Percentiles rank a stretch among this genome's conserved stretches.
These are phyloP conservation scores for Eudyptes chrysolophus DNA, from an alignment of 2,113 vertebrate species.

Conservation along the genomic window DNA sequence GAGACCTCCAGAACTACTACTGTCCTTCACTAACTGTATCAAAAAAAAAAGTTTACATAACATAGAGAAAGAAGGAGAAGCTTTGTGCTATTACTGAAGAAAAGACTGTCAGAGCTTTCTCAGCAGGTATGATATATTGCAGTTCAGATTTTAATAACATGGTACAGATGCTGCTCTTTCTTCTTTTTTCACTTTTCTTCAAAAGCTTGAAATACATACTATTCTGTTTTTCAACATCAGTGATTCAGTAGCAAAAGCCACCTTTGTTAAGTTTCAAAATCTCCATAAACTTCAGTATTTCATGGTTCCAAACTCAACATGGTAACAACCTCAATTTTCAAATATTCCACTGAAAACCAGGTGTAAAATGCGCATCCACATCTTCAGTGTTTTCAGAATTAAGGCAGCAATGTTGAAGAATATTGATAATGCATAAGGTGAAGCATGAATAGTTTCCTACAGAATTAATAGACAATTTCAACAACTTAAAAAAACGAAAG, in stretches of 20 bases:
- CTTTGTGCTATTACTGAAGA: background rate
- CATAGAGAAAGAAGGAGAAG: background rate
- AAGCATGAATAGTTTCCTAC: background rate
- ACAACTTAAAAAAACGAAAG: background rate
- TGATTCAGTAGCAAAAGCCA: background rate
- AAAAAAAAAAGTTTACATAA: background rate
- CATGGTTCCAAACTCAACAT: background rate
- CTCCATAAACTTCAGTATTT: background rate
- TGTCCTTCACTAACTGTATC: background rate
- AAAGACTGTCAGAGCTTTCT: background rate
- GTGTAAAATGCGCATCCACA: background rate
- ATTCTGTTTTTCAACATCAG: background rate
- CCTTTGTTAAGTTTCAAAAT: background rate
- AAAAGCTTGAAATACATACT: background rate
- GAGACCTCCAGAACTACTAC: background rate
- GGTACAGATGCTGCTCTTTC: background rate
- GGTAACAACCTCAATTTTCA: background rate
- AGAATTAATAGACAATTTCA: background rate
- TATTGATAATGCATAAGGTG: background rate
- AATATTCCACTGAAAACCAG: background rate
- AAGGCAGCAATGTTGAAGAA: background rate
- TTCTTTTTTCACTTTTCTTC: background rate
- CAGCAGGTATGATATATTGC: background rate
- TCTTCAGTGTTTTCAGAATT: background rate
- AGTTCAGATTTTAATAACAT: background rate